Evolutionary conservation across 2,797 vertebrate species (phyloP), one percentile per base, ranked within the genome.

Genomic region (Micromesistius poutassou): DNA sequence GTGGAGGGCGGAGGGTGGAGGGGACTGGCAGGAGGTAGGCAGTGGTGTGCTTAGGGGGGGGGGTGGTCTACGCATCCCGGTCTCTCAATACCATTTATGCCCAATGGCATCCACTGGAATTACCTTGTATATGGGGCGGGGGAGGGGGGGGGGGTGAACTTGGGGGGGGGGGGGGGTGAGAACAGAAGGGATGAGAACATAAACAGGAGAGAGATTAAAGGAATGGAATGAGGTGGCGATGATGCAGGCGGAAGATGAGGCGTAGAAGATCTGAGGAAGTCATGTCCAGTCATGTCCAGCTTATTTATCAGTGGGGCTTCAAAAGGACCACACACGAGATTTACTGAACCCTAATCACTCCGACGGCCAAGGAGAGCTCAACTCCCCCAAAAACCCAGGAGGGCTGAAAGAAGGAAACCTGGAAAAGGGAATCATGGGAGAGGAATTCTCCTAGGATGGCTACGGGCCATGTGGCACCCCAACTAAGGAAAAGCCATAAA

Each of bases 151-250:
- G 81, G 71, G n/a, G n/a, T n/a, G n/a, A n/a, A n/a, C n/a, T n/a
- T n/a, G n/a, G 83, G 81, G 76, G 78, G 72, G 62, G 78, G 84
- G 83, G 80, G 87, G 79, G 89, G 87, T 88, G 71, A 31, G 40
- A 28, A 14, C 36, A 66, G 79, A 86, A 83, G 84, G 80, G 79
- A 46, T 33, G 72, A 25, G 31, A 75, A 81, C 86, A 84, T 79
- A 75, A 76, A 88, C 80, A 82, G 76, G 79, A 81, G 78, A 33
- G 30, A 33, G 70, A 9, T 62, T 62, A 62, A 62, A 62, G 55
- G 55, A 25, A 25, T 5, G 55, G 55, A 10, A 10, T 10, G n/a
- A 25, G 55, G 55, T 9, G 55, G 55, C 25, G 22, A 62, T 62
- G 55, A 62, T 62, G 55, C 12, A 22, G 19, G 19, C 14, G 40